Percentiles rank a stretch among this genome's conserved stretches.
Conservation (phyloP, 2,888 invertebrate species). For the Andricus quercusramuli region DNA sequence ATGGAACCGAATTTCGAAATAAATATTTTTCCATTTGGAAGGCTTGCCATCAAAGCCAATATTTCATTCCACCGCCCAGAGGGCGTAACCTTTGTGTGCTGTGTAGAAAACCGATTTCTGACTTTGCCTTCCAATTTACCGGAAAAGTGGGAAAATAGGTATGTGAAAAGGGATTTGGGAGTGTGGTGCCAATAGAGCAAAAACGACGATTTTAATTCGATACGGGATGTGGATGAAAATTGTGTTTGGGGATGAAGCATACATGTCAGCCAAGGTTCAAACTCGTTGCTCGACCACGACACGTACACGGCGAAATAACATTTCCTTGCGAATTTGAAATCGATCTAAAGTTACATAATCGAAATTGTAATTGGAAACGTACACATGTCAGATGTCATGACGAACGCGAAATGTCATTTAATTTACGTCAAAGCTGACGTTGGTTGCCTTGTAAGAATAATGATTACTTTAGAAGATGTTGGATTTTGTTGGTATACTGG, state of each 20-base stretch:
- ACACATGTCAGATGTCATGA: slow-evolving; percentile 37
- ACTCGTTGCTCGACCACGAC: background rate
- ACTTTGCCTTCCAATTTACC: background rate
- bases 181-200: background rate
- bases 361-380: slow-evolving; percentile 20
- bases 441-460: background rate
- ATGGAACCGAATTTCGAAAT: background rate
- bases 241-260: slow-evolving; percentile 13
- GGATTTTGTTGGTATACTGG: too few relatives aligned
- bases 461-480: background rate
- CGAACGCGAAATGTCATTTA: slow-evolving; percentile 9
- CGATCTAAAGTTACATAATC: slow-evolving; percentile 30
- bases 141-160: background rate
- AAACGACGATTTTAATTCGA: slow-evolving; percentile 25
- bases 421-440: background rate
- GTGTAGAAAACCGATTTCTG: background rate
- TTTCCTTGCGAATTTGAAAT: slow-evolving; percentile 31
- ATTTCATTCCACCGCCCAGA: background rate
- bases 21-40: background rate
- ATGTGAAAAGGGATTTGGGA: background rate
- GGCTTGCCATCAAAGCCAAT: background rate
- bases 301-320: slow-evolving; percentile 5
- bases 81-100: background rate
- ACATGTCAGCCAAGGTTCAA: slow-evolving; percentile 24
- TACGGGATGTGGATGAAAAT: slow-evolving; percentile 29